Base-by-base conservation (phyloP, 2,888 invertebrate genomes). In the Aelia acuminata region DNA sequence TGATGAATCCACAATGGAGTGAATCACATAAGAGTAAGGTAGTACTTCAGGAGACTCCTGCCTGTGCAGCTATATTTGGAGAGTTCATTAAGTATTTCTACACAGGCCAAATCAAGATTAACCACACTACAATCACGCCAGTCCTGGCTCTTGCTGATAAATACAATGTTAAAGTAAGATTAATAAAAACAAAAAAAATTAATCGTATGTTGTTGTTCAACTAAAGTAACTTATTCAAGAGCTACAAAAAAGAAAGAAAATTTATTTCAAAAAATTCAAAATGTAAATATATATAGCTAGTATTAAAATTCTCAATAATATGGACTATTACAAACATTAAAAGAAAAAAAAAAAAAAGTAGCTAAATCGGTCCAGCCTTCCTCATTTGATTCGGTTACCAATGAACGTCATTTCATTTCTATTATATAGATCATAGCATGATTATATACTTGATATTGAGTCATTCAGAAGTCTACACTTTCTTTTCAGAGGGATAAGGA, bases 1-100 rank as follows among this genome's bases (percentile, higher is more conserved):
- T 98, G 80, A 98, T 97, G 96, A 97, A 96, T 92, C 96, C 97
- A 0, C 96, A 97, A 91, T 98, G 98, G 98, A 96, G 95, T 87
- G 98, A 98, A 92, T 97, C 97, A 92, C 94, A 96, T 88, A 96
- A 97, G 92, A 96, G 95, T 90, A 94, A 95, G 80, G 96, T 98
- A 85, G 95, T 96, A 86, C 93, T 98, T 22, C 96, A 96, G 91
- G 98, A 98, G 93, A 96, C 97, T 20, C 95, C 96, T 0, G 95
- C 95, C 88, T 98, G 98, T 91, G 95, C 96, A 39, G 93, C 94
- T 57, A 96, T 98, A 84, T 98, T 98, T 93, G 96, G 96, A 89
- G 95, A 96, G 91, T 98, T 98, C 92, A 93, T 98, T 43, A 96
- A 96, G 92, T 96, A 96, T 92, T 95, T 98, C 92, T 98, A 98